These are phyloP conservation scores for Brachyalestes nurse DNA, from an alignment of 2,797 vertebrate species.

Conservation along the genomic window DNA sequence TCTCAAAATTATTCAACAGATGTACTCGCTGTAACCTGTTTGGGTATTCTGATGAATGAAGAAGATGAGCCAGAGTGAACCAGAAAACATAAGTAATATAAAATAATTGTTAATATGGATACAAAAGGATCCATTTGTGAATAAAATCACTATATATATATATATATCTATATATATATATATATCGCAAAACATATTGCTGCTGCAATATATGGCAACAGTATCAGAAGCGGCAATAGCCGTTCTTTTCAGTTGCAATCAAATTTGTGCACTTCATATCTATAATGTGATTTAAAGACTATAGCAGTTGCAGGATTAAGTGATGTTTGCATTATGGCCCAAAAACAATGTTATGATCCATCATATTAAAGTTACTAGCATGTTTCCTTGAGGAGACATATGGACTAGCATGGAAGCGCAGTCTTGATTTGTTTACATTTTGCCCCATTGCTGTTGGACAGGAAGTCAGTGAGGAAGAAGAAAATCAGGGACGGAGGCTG, in stretches of 20 bases:
- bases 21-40: neutral
- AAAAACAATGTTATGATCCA: conserved; percentile 13
- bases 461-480: conserved; percentile 26
- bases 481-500: neutral
- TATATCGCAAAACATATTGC: too few relatives aligned
- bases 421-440: conserved; percentile 11
- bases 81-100: too few relatives aligned
- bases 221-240: too few relatives aligned
- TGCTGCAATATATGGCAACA: neutral
- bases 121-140: too few relatives aligned
- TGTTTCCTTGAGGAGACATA: neutral
- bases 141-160: too few relatives aligned
- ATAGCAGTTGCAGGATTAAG: neutral
- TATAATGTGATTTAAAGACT: neutral
- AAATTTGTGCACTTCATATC: neutral
- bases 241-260: neutral
- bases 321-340: neutral
- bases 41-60: too few relatives aligned
- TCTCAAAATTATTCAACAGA: neutral
- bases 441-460: conserved; percentile 11
- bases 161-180: too few relatives aligned
- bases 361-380: conserved; percentile 7
- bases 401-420: neutral
- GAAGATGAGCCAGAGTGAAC: too few relatives aligned
- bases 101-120: too few relatives aligned